phyloP scores from a whole-genome alignment of 1,140 invertebrate species.

The fruit fly (Drosophila melanogaster) region Release_6_plus_ISO1_MT NC_004354.4:8011501-8012000 shows the following conservation, averaged over 20 bases:
- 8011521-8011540: constrained; percentile 26
- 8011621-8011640: too few relatives aligned
- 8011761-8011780: not conserved
- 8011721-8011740: constrained; percentile 61
- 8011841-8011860: constrained; percentile 38
- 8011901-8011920: not conserved
- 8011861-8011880: constrained; percentile 81
- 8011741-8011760: not conserved
- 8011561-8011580: constrained; percentile 71
- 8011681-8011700: constrained; percentile 80
- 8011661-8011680: constrained; percentile 74
- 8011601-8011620: not conserved
- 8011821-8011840: not conserved
- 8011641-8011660: not conserved
- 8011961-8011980: constrained; percentile 25
- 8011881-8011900: constrained; percentile 23
- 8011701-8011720: constrained; percentile 81
- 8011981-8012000: constrained; percentile 67
- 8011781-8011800: not conserved
- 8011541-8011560: constrained; percentile 63
- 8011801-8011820: not conserved
- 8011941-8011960: not conserved
- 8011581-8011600: constrained; percentile 38
- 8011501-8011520: constrained; percentile 2
- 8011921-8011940: not conserved